Percentiles rank a stretch among this genome's conserved stretches.
These are phyloP conservation scores for Heteromyza rotundicornis DNA, from an alignment of 2,888 invertebrate genomes.

Conservation along the genomic window DNA sequence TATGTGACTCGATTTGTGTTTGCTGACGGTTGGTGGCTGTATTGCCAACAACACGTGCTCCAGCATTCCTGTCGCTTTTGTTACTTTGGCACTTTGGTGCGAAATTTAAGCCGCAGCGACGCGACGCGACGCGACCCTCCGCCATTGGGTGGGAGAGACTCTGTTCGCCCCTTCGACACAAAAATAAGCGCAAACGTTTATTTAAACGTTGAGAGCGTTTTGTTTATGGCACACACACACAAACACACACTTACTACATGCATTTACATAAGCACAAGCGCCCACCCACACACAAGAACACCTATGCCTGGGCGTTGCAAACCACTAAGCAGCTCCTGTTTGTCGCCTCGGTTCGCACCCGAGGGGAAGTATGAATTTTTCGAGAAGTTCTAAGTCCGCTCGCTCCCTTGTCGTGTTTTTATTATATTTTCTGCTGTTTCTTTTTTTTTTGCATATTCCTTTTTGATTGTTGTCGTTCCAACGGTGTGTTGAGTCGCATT, in stretches of 20 bases:
- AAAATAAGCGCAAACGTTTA: not conserved
- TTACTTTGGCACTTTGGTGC: constrained; percentile 1
- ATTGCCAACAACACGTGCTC: constrained; percentile 2
- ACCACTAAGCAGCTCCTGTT: constrained; percentile 6
- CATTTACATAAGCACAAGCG: not conserved
- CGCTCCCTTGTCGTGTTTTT: not conserved
- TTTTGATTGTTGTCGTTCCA: no score
- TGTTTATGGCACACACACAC: constrained; percentile 4
- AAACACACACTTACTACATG: not conserved
- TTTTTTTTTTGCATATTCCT: not conserved
- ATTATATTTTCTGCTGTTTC: not conserved
- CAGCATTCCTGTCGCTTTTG: not conserved
- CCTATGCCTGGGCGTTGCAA: no score
- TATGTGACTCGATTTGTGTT: no score
- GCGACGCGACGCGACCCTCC: no score
- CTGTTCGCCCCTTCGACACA: not conserved
- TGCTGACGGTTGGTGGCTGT: not conserved
- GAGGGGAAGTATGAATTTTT: not conserved
- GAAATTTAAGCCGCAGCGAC: constrained; percentile 20
- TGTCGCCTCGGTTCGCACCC: not conserved
- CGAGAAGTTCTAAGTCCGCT: not conserved
- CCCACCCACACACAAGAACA: not conserved
- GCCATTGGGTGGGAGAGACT: no score
- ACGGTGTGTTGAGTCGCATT: constrained; percentile 5
- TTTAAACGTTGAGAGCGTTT: not conserved